These are phyloP conservation scores for Phengaris arion DNA, from an alignment of 2,888 invertebrate species.

Conservation along the genomic window DNA sequence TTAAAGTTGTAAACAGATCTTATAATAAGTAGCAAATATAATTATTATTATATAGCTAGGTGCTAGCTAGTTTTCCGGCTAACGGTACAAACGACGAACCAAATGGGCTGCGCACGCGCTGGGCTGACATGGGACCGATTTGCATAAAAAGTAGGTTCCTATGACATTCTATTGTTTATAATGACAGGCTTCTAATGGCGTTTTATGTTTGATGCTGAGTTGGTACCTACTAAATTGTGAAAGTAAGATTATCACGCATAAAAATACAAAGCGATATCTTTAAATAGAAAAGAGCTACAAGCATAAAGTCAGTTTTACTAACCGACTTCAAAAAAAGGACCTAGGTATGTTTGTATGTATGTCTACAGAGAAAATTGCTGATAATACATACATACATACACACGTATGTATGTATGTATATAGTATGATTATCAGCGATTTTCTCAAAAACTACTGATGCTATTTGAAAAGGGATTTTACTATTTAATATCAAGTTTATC, in stretches of 20 bases:
- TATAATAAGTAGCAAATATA: conserved; percentile 24
- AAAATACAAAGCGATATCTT: not conserved
- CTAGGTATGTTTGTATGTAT: too few relatives aligned
- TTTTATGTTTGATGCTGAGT: not conserved
- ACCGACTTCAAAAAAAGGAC: too few relatives aligned
- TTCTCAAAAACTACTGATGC: too few relatives aligned
- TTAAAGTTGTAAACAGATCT: not conserved
- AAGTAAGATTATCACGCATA: not conserved
- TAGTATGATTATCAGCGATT: too few relatives aligned
- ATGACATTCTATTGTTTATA: conserved; percentile 33
- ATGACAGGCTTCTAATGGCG: conserved; percentile 15
- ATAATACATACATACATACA: too few relatives aligned
- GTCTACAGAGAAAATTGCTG: too few relatives aligned
- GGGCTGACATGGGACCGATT: conserved; percentile 41
- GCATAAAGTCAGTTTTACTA: too few relatives aligned
- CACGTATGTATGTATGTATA: too few relatives aligned
- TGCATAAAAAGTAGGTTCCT: conserved; percentile 42
- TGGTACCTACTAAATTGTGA: not conserved
- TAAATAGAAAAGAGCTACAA: too few relatives aligned
- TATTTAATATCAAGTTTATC: too few relatives aligned
- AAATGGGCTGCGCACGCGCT: conserved; percentile 41
- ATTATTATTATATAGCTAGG: not conserved
- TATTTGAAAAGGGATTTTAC: too few relatives aligned
- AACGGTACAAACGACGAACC: conserved; percentile 39
- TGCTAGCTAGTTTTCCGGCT: conserved; percentile 37